A percentile compares a stretch with the other conserved stretches of the same genome.
phyloP scores from a whole-genome alignment of 1,140 invertebrate genomes.

The Cryptotermes secundus region DNA sequence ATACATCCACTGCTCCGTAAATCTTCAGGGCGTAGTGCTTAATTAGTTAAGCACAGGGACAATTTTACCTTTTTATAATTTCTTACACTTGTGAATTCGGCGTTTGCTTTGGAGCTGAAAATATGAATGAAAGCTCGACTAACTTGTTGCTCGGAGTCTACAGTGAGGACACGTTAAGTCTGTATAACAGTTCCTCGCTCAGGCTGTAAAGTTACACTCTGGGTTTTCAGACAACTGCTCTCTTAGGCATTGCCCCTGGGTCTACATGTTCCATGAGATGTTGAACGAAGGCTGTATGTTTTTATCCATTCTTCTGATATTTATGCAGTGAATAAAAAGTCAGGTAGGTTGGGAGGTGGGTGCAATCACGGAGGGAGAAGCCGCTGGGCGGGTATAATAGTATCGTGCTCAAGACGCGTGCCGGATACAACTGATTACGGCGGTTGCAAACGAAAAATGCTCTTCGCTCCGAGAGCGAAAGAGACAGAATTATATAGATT shows the following conservation, averaged over 20 bases:
- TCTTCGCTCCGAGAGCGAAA: not conserved
- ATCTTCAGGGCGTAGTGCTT: too few species aligned
- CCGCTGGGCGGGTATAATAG: not conserved
- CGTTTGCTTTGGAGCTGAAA: too few species aligned
- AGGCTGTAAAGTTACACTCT: too few species aligned
- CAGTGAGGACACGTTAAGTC: not conserved
- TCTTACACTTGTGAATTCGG: too few species aligned
- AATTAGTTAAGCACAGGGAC: too few species aligned
- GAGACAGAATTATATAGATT: not conserved
- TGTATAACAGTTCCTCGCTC: not conserved
- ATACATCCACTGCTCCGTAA: too few species aligned
- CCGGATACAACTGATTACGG: not conserved
- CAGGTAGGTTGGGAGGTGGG: conserved; percentile 6
- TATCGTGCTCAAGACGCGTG: not conserved
- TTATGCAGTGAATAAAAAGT: conserved; percentile 20
- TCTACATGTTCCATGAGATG: not conserved
- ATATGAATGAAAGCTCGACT: too few species aligned
- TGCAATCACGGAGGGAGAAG: not conserved
- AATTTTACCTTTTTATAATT: too few species aligned
- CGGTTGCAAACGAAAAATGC: not conserved
- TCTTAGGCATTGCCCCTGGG: too few species aligned
- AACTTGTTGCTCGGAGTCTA: too few species aligned
- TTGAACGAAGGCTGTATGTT: not conserved
- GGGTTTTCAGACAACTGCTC: too few species aligned
- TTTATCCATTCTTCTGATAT: conserved; percentile 9